phyloP scores from a whole-genome alignment of 2,888 invertebrate species.

The Archaeoteleia sp. region DNA sequence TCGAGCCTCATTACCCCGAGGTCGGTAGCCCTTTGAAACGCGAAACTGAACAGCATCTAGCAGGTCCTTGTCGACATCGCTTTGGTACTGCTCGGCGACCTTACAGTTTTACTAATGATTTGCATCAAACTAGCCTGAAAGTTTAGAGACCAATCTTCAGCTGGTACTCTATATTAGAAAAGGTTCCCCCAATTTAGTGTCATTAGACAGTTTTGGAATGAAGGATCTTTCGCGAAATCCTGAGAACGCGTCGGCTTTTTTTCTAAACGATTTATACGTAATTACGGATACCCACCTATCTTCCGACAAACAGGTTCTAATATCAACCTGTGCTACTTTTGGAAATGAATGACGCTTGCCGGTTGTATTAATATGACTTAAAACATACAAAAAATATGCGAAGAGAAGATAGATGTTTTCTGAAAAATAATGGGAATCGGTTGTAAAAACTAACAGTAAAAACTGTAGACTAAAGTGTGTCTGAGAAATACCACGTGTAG shows the following conservation, averaged over 20 bases:
- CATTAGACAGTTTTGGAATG: constrained; percentile 68
- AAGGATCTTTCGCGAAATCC: constrained; percentile 44
- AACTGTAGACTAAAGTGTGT: constrained; percentile 14
- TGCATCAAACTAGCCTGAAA: not conserved
- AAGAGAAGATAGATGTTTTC: constrained; percentile 19
- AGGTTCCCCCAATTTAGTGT: constrained; percentile 67
- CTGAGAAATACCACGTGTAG: no score
- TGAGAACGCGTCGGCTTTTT: constrained; percentile 56
- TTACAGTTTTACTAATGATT: not conserved
- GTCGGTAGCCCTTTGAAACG: constrained; percentile 12
- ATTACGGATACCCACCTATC: constrained; percentile 58
- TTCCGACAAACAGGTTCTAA: constrained; percentile 43
- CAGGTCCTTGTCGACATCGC: not conserved
- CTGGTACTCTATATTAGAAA: constrained; percentile 59
- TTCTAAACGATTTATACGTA: constrained; percentile 64
- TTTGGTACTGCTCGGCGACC: not conserved
- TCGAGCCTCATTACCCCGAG: constrained; percentile 61
- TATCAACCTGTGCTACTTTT: constrained; percentile 47
- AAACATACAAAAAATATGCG: constrained; percentile 24
- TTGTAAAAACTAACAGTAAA: constrained; percentile 44
- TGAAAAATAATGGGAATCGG: constrained; percentile 11
- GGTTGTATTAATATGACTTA: constrained; percentile 26
- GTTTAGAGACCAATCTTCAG: constrained; percentile 37
- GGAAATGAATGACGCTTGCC: constrained; percentile 23
- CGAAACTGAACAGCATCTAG: not conserved